Conservation (phyloP, 2,113 vertebrate genomes). For the Eulemur rufifrons region DNA sequence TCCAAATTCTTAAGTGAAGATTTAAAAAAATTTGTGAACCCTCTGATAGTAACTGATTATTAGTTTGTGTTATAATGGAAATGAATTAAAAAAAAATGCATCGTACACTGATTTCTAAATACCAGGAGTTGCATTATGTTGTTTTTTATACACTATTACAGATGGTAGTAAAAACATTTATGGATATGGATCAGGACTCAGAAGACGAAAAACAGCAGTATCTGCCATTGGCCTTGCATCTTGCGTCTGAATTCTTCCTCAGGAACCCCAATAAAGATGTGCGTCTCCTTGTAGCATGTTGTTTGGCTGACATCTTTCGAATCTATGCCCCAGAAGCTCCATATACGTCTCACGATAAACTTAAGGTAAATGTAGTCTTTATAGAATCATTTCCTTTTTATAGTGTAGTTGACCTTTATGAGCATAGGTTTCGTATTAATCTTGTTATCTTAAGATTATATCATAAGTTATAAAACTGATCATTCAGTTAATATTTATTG, state of each 20-base stretch:
- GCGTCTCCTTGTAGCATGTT: conserved; percentile 97
- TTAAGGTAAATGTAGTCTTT: conserved; percentile 90
- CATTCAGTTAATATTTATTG: neutral
- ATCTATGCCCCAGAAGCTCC: conserved; percentile 99
- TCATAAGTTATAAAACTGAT: conserved; percentile 6
- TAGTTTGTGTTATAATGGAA: neutral
- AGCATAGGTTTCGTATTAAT: conserved; percentile 11
- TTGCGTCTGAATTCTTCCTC: conserved; percentile 99
- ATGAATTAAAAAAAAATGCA: neutral
- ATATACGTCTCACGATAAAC: conserved; percentile 99
- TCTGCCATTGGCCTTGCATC: conserved; percentile 96
- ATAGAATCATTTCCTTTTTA: neutral
- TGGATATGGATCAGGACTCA: conserved; percentile 99
- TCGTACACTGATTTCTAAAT: conserved; percentile 54
- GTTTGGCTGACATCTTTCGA: conserved; percentile 99
- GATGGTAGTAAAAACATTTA: conserved; percentile 99
- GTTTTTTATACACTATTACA: conserved; percentile 77
- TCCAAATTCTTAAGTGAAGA: conserved; percentile 4
- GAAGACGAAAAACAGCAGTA: conserved; percentile 99
- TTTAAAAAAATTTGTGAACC: neutral
- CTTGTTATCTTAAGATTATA: neutral
- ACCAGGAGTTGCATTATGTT: neutral
- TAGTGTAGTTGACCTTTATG: neutral
- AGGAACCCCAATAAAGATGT: conserved; percentile 99
- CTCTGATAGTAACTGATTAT: neutral